Evolutionary conservation across 1,140 invertebrate genomes (phyloP).

Genomic region (Archegozetes longisetosus): DNA sequence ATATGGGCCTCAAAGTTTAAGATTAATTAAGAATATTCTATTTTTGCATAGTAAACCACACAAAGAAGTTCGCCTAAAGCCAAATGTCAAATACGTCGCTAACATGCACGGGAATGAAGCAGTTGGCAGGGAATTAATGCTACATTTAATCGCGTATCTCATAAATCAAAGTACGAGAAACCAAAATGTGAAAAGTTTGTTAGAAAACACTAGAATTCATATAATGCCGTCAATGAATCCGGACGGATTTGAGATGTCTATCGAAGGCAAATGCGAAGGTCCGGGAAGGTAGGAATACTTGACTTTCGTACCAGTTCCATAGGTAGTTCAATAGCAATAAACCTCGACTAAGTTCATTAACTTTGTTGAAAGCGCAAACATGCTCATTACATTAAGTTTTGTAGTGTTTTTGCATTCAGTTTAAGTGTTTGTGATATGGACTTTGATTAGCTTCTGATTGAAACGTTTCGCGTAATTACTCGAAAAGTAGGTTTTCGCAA

Average conservation of each 20-base stretch:
- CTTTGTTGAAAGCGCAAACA: too few relatives aligned
- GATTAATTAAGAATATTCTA: too few relatives aligned
- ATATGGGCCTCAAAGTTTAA: too few relatives aligned
- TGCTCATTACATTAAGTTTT: too few relatives aligned
- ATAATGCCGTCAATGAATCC: conserved; percentile 63
- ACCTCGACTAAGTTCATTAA: conserved; percentile 29
- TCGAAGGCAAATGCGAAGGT: conserved; percentile 67
- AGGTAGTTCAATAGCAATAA: conserved; percentile 20
- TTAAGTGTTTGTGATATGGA: too few relatives aligned
- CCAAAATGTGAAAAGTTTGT: conserved; percentile 59
- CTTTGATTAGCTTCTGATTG: too few relatives aligned
- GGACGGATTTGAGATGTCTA: conserved; percentile 67
- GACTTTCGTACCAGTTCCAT: neutral
- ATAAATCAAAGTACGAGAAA: conserved; percentile 63
- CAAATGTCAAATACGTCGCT: conserved; percentile 77
- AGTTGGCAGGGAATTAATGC: conserved; percentile 63
- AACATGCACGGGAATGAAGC: conserved; percentile 62
- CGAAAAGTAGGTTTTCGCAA: too few relatives aligned
- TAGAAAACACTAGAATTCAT: conserved; percentile 78
- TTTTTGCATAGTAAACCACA: conserved; percentile 10
- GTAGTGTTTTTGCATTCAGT: too few relatives aligned
- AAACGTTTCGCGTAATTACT: too few relatives aligned
- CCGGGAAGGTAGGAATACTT: conserved; percentile 27
- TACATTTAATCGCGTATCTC: conserved; percentile 70
- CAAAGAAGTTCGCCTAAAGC: conserved; percentile 27